Evolutionary conservation across 1,140 invertebrate genomes (phyloP).

Genomic region (Acromyrmex heyeri): DNA sequence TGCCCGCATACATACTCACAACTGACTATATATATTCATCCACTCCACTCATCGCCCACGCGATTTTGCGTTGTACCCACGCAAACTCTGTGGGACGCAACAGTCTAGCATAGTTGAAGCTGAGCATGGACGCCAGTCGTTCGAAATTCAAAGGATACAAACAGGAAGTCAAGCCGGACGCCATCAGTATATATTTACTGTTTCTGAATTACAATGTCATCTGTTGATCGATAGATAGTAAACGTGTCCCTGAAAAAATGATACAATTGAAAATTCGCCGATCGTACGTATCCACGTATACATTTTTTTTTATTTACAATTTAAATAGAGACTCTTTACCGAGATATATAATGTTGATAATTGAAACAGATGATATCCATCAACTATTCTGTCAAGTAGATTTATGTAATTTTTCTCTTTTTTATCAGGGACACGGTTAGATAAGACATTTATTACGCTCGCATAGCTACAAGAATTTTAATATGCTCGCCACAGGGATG

Average conservation of each 20-base stretch:
- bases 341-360: neutral
- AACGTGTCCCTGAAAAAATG: neutral
- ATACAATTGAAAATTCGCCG: neutral
- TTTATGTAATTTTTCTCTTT: neutral
- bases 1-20: neutral
- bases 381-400: neutral
- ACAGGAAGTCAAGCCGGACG: conserved; percentile 1
- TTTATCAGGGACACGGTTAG: neutral
- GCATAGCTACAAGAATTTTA: neutral
- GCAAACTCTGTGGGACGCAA: conserved; percentile 39
- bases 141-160: conserved; percentile 7
- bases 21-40: neutral
- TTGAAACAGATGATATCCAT: neutral
- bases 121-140: neutral
- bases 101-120: conserved; percentile 28
- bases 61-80: conserved; percentile 27
- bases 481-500: conserved; percentile 3
- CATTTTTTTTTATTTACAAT: neutral
- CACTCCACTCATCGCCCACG: conserved; percentile 13
- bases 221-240: neutral
- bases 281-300: neutral
- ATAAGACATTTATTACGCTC: conserved; percentile 9
- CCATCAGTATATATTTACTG: neutral
- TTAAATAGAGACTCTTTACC: neutral
- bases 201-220: neutral